A percentile compares a stretch with the other conserved stretches of the same genome.
Conservation (phyloP, 2,888 invertebrate species). For the Drosophila imparisetae region DNA sequence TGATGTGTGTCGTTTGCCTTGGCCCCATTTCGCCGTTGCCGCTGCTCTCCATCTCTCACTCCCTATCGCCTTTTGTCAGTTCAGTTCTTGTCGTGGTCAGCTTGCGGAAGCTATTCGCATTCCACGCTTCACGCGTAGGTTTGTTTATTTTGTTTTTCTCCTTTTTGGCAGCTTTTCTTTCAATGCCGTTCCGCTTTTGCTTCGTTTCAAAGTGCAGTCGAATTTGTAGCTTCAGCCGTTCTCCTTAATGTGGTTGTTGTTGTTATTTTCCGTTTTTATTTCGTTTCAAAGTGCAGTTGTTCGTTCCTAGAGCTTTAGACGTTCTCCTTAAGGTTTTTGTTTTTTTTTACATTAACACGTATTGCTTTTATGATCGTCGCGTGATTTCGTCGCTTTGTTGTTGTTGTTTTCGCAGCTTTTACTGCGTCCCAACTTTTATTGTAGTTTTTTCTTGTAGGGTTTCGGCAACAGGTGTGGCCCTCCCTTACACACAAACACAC, state of each 20-base stretch:
- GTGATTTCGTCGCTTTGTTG: slow-evolving; percentile 68
- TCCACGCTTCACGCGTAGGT: slow-evolving; percentile 36
- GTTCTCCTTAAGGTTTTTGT: slow-evolving; percentile 23
- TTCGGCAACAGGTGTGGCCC: slow-evolving; percentile 77
- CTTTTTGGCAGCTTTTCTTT: slow-evolving; percentile 7
- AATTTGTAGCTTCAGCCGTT: slow-evolving; percentile 23
- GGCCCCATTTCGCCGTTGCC: slow-evolving; percentile 63
- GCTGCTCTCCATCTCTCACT: slow-evolving; percentile 25
- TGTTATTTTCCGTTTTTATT: slow-evolving; percentile 19
- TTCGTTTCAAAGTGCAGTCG: slow-evolving; percentile 3
- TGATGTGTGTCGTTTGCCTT: slow-evolving; percentile 64
- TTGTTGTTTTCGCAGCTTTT: slow-evolving; percentile 46
- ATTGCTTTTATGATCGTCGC: slow-evolving; percentile 72
- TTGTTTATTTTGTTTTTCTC: background rate
- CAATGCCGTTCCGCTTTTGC: slow-evolving; percentile 20
- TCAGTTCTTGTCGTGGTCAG: slow-evolving; percentile 34
- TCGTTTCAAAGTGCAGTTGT: slow-evolving; percentile 7
- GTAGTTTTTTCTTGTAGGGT: slow-evolving; percentile 64
- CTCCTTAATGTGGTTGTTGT: slow-evolving; percentile 21
- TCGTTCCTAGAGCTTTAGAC: slow-evolving; percentile 28
- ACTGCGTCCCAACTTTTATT: slow-evolving; percentile 70
- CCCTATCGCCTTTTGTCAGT: background rate
- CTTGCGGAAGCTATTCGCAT: slow-evolving; percentile 61
- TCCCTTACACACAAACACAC: slow-evolving; percentile 14
- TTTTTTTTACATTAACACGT: slow-evolving; percentile 72